Percentiles rank a stretch among this genome's conserved stretches.
Conservation (phyloP, 1,140 invertebrate species). For the Galleria mellonella region DNA sequence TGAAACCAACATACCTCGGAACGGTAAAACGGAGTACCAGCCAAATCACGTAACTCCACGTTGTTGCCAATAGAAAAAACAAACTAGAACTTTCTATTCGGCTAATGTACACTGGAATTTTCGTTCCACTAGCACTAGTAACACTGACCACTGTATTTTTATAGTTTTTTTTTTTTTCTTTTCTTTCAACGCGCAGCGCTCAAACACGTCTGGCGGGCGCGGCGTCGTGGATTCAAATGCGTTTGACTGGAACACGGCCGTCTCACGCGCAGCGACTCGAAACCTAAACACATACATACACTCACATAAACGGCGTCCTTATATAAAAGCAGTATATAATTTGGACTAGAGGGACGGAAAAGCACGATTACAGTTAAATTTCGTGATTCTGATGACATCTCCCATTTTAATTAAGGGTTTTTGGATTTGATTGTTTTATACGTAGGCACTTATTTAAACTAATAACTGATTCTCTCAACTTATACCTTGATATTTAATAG, state of each 20-base stretch:
- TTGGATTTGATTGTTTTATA: no score
- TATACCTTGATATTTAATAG: no score
- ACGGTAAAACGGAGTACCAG: constrained; percentile 11
- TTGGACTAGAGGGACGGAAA: constrained; percentile 44
- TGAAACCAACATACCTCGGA: constrained; percentile 26
- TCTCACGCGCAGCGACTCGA: constrained; percentile 45
- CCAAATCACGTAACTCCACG: constrained; percentile 14
- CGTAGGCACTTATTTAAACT: no score
- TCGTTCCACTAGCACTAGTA: constrained; percentile 25
- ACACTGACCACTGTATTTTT: no score
- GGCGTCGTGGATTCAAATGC: constrained; percentile 45
- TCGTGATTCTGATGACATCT: constrained; percentile 34
- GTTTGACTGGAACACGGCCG: constrained; percentile 56
- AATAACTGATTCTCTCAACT: no score
- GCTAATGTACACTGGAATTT: not conserved
- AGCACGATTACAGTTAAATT: constrained; percentile 35
- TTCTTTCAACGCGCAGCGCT: constrained; percentile 7
- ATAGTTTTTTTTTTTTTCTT: constrained; percentile 12
- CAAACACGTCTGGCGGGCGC: constrained; percentile 27
- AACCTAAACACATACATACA: constrained; percentile 28
- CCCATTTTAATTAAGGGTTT: not conserved
- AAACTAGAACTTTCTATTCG: constrained; percentile 11
- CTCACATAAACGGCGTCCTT: constrained; percentile 39
- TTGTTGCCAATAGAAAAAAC: not conserved
- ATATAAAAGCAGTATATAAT: constrained; percentile 47